These are phyloP conservation scores for Apaloderma vittatum DNA, from an alignment of 2,113 vertebrate species.

Conservation along the genomic window DNA sequence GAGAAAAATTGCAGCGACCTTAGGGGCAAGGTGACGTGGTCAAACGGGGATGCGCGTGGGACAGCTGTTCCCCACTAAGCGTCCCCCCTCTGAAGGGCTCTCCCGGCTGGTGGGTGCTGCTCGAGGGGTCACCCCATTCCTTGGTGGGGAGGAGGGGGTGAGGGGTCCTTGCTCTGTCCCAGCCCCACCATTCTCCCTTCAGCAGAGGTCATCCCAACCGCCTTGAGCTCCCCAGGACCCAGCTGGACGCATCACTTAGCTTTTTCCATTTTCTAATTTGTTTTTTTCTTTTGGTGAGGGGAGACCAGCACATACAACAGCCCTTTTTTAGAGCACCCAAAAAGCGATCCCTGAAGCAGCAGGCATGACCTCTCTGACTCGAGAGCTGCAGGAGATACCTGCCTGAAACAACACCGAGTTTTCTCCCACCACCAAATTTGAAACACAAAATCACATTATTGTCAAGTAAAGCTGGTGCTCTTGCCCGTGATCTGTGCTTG, in stretches of 20 bases:
- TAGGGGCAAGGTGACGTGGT: fast-evolving
- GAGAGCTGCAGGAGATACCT: fast-evolving
- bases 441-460: background rate
- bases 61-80: too few relatives aligned
- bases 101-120: background rate
- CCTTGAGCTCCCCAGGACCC: background rate
- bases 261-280: background rate
- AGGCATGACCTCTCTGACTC: fast-evolving
- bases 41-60: fast-evolving
- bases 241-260: too few relatives aligned
- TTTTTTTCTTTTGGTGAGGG: background rate
- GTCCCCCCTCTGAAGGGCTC: background rate
- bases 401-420: fast-evolving
- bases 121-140: background rate
- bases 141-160: too few relatives aligned
- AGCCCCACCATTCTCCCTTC: background rate
- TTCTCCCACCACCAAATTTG: too few relatives aligned
- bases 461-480: background rate
- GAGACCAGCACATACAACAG: background rate
- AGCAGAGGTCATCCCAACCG: background rate
- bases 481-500: fast-evolving
- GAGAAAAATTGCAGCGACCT: background rate
- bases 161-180: background rate
- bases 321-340: background rate
- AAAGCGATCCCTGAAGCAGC: fast-evolving